Evolutionary conservation across 2,113 vertebrate genomes (phyloP).

Genomic region (Peromyscus leucopus): DNA sequence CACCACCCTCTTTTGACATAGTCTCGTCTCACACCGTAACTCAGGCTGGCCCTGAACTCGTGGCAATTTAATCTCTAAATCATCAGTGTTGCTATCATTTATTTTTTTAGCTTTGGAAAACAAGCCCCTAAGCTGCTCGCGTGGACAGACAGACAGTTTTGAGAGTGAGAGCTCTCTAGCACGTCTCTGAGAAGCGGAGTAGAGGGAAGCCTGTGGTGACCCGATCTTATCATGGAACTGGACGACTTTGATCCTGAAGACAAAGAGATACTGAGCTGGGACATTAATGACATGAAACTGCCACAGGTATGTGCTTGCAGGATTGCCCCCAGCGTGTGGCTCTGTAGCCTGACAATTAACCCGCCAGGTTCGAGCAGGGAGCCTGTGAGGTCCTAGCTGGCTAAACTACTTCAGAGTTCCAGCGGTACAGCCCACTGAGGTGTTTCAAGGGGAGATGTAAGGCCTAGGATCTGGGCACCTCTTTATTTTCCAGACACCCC

Average conservation of each 20-base stretch:
- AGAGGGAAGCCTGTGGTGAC: constrained; percentile 67
- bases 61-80: constrained; percentile 83
- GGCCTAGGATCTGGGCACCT: not conserved
- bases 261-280: constrained; percentile 85
- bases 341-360: not conserved
- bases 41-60: not conserved
- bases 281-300: constrained; percentile 91
- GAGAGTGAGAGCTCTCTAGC: constrained; percentile 58
- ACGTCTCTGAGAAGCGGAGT: constrained; percentile 44
- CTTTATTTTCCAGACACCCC: not conserved
- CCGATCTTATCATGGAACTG: constrained; percentile 71
- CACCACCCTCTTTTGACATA: not conserved
- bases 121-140: constrained; percentile 80
- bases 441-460: not conserved
- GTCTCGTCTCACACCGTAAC: not conserved
- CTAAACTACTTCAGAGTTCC: not conserved
- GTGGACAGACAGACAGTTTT: constrained; percentile 65
- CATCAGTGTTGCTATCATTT: constrained; percentile 78
- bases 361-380: not conserved
- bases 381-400: not conserved
- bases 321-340: not conserved
- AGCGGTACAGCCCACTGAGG: not conserved
- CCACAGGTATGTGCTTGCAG: constrained; percentile 87
- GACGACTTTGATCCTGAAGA: constrained; percentile 71
- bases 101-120: constrained; percentile 82